Evolutionary conservation across 1,140 invertebrate genomes (phyloP).

Genomic region (Drosophila sucinea): DNA sequence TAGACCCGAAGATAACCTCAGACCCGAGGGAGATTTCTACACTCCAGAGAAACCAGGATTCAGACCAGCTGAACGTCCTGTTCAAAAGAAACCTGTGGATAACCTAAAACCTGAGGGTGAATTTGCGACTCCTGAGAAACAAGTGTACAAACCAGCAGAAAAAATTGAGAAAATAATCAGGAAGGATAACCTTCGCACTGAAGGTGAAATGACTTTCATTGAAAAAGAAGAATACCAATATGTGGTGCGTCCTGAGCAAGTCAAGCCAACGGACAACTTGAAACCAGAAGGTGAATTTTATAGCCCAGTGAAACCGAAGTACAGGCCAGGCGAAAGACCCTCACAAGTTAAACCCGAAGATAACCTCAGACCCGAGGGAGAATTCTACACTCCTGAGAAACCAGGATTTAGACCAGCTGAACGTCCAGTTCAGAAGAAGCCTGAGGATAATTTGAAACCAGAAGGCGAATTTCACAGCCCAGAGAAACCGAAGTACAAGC

Average conservation of each 20-base stretch:
- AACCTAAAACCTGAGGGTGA: slow-evolving; percentile 85
- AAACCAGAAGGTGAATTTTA: slow-evolving; percentile 85
- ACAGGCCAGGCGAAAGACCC: slow-evolving; percentile 84
- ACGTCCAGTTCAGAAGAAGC: slow-evolving; percentile 81
- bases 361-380: slow-evolving; percentile 52
- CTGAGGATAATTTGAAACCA: slow-evolving; percentile 80
- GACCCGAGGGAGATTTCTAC: slow-evolving; percentile 85
- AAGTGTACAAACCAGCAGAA: slow-evolving; percentile 82
- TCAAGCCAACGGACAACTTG: slow-evolving; percentile 86
- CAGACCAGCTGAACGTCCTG: slow-evolving; percentile 83
- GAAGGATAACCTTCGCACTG: slow-evolving; percentile 86
- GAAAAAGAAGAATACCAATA: slow-evolving; percentile 84
- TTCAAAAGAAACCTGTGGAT: slow-evolving; percentile 84
- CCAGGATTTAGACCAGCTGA: slow-evolving; percentile 83
- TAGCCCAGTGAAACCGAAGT: slow-evolving; percentile 77
- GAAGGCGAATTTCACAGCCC: slow-evolving; percentile 85
- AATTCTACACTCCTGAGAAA: slow-evolving; percentile 76
- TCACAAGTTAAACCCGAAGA: slow-evolving; percentile 84
- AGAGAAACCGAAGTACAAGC: slow-evolving; percentile 83
- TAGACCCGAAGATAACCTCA: slow-evolving; percentile 78
- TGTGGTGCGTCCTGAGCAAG: slow-evolving; percentile 84
- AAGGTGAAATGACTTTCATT: slow-evolving; percentile 86
- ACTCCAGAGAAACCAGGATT: slow-evolving; percentile 83
- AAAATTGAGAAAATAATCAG: slow-evolving; percentile 84
- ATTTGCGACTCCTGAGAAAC: slow-evolving; percentile 77